Evolutionary conservation across 2,888 invertebrate genomes (phyloP).

Genomic region (Neocrepidodera transversa): DNA sequence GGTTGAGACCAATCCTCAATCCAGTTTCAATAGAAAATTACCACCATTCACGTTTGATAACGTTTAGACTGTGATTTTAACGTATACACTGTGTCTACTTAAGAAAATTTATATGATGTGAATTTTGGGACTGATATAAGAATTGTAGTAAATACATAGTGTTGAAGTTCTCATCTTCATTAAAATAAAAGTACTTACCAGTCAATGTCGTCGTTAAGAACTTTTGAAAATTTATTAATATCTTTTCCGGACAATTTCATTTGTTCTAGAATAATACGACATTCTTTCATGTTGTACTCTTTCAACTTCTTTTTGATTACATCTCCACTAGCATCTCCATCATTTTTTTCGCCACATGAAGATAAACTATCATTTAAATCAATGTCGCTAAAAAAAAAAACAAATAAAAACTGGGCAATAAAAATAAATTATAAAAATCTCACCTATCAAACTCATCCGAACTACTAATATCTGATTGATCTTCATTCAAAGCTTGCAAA

Average conservation of each 20-base stretch:
- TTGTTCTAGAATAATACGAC: conserved; percentile 28
- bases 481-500: conserved; percentile 17
- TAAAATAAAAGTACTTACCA: conserved; percentile 25
- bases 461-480: conserved; percentile 18
- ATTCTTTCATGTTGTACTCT: conserved; percentile 20
- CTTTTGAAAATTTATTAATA: conserved; percentile 18
- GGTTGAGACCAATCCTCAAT: too few species aligned
- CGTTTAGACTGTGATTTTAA: not conserved
- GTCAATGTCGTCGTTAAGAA: conserved; percentile 27
- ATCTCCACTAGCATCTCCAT: not conserved
- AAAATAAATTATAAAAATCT: not conserved
- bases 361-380: not conserved
- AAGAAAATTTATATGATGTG: not conserved
- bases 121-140: too few species aligned
- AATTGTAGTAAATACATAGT: too few species aligned
- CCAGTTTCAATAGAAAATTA: not conserved
- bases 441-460: conserved; percentile 11
- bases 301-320: not conserved
- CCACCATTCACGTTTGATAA: not conserved
- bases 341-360: not conserved
- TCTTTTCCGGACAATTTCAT: conserved; percentile 17
- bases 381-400: not conserved
- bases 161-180: too few species aligned
- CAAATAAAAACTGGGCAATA: not conserved
- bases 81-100: not conserved